Conservation (phyloP, 2,113 vertebrate species). For the Montifringilla adamsi region DNA sequence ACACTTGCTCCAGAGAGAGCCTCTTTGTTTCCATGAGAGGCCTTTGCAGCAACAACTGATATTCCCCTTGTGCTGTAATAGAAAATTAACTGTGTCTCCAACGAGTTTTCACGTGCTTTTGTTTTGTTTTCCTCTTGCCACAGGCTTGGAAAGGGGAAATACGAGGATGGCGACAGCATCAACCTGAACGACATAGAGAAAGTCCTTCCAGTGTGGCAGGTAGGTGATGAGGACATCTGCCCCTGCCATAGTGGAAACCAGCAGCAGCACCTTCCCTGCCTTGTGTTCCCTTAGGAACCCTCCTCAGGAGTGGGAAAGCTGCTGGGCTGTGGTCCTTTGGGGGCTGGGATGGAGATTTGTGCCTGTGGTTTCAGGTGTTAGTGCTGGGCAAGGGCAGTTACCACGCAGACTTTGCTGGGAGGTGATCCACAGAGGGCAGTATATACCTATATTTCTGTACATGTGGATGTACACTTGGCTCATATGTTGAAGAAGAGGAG, state of each 20-base stretch:
- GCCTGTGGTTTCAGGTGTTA: background rate
- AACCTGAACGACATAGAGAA: conserved; percentile 94
- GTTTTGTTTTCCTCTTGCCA: conserved; percentile 15
- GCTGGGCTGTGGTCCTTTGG: background rate
- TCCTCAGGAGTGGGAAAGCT: background rate
- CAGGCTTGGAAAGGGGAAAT: conserved; percentile 89
- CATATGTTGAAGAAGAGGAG: background rate
- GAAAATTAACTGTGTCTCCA: background rate
- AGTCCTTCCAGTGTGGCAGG: conserved; percentile 88
- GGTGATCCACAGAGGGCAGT: background rate
- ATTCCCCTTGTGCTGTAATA: background rate
- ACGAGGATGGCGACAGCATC: conserved; percentile 88
- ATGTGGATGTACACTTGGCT: background rate
- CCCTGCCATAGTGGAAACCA: fast-evolving
- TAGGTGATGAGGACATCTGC: conserved; percentile 57
- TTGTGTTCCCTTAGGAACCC: background rate
- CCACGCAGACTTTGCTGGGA: fast-evolving
- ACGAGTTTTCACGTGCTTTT: background rate
- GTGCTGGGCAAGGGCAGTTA: background rate
- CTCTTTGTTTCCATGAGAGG: background rate
- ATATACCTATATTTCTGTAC: fast-evolving
- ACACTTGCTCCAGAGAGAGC: background rate
- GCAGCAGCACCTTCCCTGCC: background rate
- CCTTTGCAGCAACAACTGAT: background rate
- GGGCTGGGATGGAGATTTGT: background rate